phyloP scores from a whole-genome alignment of 2,113 vertebrate species.

The Platysteira castanea region DNA sequence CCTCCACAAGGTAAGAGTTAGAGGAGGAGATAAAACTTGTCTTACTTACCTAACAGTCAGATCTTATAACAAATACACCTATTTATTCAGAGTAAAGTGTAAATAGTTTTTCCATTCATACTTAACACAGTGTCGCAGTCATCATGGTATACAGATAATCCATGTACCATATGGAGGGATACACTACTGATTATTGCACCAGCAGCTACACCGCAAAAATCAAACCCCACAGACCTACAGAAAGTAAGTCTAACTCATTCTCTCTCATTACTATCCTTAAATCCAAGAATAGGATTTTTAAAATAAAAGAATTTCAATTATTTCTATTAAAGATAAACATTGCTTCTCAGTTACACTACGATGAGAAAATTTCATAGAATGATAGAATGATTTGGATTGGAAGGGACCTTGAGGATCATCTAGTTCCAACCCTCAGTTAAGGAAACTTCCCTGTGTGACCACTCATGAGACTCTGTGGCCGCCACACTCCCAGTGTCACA shows the following conservation, averaged over 20 bases:
- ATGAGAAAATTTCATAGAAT: not conserved
- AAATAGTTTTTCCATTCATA: not conserved
- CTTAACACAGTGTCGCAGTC: not conserved
- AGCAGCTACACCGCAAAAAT: not conserved
- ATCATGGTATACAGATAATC: not conserved
- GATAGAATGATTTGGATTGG: not conserved
- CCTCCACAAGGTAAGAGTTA: not conserved
- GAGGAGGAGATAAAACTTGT: not conserved
- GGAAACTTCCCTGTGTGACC: not conserved
- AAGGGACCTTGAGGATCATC: not conserved
- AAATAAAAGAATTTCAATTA: not conserved
- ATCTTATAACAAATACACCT: not conserved
- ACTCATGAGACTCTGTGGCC: rapidly evolving
- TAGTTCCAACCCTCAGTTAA: not conserved
- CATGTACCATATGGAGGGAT: not conserved
- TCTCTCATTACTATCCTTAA: not conserved
- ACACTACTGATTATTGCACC: not conserved
- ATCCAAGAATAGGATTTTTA: not conserved
- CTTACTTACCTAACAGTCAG: not conserved
- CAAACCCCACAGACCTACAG: not conserved
- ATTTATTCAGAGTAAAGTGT: not conserved
- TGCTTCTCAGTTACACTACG: not conserved
- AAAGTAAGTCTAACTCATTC: not conserved
- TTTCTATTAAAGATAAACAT: not conserved
- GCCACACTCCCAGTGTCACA: not conserved